Evolutionary conservation across 2,888 invertebrate genomes (phyloP).

Genomic region (Acrocyrtus sp.): DNA sequence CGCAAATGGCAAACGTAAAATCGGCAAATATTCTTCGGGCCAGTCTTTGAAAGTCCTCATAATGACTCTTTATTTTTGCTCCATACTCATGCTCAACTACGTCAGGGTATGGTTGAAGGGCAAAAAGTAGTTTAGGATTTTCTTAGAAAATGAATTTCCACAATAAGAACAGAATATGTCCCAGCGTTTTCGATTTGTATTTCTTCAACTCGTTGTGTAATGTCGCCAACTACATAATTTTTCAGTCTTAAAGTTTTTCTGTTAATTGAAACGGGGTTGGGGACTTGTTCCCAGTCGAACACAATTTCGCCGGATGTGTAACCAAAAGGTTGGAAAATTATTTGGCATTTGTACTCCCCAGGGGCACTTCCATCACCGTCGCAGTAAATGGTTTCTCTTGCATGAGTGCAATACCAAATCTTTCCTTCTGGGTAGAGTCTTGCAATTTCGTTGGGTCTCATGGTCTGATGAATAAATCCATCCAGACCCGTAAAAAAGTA

Average conservation of each 20-base stretch:
- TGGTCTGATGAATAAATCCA: not conserved
- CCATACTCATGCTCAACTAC: no score
- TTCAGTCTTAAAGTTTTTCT: no score
- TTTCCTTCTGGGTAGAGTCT: conserved; percentile 28
- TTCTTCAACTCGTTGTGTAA: not conserved
- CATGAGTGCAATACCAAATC: conserved; percentile 14
- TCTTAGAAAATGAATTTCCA: conserved; percentile 2
- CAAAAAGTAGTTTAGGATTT: not conserved
- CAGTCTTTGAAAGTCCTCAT: no score
- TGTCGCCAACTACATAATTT: no score
- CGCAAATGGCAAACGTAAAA: not conserved
- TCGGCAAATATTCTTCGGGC: not conserved
- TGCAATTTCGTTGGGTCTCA: conserved; percentile 1
- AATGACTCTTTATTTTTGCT: not conserved
- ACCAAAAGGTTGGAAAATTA: not conserved
- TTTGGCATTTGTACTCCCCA: conserved; percentile 15
- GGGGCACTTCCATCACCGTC: conserved; percentile 15
- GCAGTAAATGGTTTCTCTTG: conserved; percentile 21
- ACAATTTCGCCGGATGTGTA: conserved; percentile 8
- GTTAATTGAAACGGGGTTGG: conserved; percentile 21
- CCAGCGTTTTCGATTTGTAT: not conserved
- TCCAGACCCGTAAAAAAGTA: conserved; percentile 9
- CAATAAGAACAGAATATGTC: not conserved
- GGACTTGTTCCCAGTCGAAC: conserved; percentile 20
- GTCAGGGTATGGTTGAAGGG: no score